phyloP scores from a whole-genome alignment of 2,113 vertebrate species.

The Rhinoderma darwinii region DNA sequence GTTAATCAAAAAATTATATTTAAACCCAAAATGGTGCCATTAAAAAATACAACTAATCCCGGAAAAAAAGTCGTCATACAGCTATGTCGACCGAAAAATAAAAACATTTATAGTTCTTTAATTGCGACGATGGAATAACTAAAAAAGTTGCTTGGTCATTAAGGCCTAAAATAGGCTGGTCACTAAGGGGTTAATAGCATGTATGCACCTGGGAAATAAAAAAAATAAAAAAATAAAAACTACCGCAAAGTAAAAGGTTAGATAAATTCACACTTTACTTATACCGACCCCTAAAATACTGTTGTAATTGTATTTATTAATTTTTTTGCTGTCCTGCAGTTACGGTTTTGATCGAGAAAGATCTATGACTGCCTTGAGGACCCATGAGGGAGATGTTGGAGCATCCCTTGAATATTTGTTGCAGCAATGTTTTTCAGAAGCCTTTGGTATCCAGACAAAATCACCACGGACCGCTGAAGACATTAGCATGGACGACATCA shows the following conservation, averaged over 20 bases:
- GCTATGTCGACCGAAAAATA: too few species aligned
- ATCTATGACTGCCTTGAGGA: conserved; percentile 77
- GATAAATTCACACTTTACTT: not conserved
- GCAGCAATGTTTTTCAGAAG: conserved; percentile 82
- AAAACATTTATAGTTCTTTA: too few species aligned
- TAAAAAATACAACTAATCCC: too few species aligned
- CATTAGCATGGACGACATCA: conserved; percentile 78
- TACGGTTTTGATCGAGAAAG: conserved; percentile 90
- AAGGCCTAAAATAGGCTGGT: too few species aligned
- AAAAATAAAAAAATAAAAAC: not conserved
- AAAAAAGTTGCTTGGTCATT: too few species aligned
- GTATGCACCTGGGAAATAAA: not conserved
- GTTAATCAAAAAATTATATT: too few species aligned
- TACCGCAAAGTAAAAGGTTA: not conserved
- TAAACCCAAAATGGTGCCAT: too few species aligned
- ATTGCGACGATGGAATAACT: too few species aligned
- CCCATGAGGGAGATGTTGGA: conserved; percentile 85
- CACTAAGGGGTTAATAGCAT: too few species aligned
- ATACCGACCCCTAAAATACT: not conserved
- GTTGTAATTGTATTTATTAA: not conserved
- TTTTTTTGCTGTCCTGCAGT: conserved; percentile 69
- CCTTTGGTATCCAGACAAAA: conserved; percentile 76
- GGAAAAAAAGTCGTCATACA: too few species aligned
- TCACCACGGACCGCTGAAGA: conserved; percentile 65
- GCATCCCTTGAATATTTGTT: conserved; percentile 87